Evolutionary conservation across 2,113 vertebrate genomes (phyloP).

Genomic region (Propithecus coquereli): DNA sequence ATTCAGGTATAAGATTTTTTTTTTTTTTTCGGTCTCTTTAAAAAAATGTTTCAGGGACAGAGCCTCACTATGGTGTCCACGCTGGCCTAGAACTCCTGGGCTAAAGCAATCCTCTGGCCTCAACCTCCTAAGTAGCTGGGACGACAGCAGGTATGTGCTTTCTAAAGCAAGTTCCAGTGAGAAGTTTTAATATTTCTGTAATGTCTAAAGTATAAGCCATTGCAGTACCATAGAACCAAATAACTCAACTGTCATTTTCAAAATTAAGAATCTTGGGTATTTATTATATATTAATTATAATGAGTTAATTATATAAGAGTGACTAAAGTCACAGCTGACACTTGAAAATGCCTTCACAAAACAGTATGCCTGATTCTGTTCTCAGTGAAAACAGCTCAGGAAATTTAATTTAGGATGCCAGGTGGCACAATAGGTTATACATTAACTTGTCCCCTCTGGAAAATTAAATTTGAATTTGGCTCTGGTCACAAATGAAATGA

Average conservation of each 20-base stretch:
- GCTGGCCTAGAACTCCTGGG: too few relatives aligned
- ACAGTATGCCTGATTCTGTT: constrained; percentile 53
- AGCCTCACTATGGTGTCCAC: too few relatives aligned
- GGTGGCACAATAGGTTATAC: constrained; percentile 70
- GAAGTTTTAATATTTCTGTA: neutral
- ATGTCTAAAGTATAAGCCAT: neutral
- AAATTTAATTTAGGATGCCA: constrained; percentile 71
- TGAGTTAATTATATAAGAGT: constrained; percentile 49
- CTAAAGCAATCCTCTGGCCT: too few relatives aligned
- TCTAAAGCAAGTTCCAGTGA: neutral
- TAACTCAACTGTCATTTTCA: neutral
- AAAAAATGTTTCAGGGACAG: too few relatives aligned
- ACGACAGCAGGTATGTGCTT: neutral
- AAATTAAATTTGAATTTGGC: constrained; percentile 76
- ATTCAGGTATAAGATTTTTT: neutral
- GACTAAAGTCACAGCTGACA: constrained; percentile 28
- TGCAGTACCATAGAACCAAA: neutral
- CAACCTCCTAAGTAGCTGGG: too few relatives aligned
- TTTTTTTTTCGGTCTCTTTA: neutral
- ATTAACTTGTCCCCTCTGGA: constrained; percentile 71
- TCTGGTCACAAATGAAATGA: constrained; percentile 74
- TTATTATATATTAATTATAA: constrained; percentile 45
- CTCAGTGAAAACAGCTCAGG: constrained; percentile 53
- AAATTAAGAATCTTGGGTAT: constrained; percentile 17
- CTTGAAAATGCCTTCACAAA: constrained; percentile 59